phyloP scores from a whole-genome alignment of 2,888 invertebrate species.

The Oxystoma pomonae region DNA sequence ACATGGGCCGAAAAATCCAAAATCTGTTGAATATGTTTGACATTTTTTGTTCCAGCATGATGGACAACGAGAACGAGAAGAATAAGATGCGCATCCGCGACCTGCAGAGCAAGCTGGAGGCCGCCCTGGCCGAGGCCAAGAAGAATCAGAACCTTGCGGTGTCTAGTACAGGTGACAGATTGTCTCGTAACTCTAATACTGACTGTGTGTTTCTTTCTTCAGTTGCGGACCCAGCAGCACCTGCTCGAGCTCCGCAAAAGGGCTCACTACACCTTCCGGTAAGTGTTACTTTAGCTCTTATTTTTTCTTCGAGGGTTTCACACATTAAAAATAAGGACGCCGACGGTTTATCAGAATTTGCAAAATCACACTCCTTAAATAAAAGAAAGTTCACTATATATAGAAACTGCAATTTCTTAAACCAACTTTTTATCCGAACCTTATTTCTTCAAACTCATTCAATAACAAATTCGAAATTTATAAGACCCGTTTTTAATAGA shows the following conservation, averaged over 20 bases:
- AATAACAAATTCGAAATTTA: too few relatives aligned
- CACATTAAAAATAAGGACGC: too few relatives aligned
- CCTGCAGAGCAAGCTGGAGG: conserved; percentile 40
- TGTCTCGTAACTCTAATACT: conserved; percentile 35
- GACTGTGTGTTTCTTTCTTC: too few relatives aligned
- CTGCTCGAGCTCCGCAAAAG: conserved; percentile 40
- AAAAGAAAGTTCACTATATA: too few relatives aligned
- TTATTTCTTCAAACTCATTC: too few relatives aligned
- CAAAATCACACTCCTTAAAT: too few relatives aligned
- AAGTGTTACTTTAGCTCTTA: conserved; percentile 14
- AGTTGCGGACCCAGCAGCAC: conserved; percentile 43
- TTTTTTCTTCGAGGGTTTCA: too few relatives aligned
- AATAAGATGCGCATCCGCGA: conserved; percentile 36
- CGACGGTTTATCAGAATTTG: too few relatives aligned
- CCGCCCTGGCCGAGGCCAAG: conserved; percentile 39
- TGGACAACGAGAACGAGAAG: conserved; percentile 46
- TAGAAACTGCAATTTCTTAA: too few relatives aligned
- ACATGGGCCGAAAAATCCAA: background rate
- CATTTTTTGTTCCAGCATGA: conserved; percentile 39
- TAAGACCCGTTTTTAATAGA: too few relatives aligned
- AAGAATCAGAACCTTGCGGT: conserved; percentile 41
- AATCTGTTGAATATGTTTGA: conserved; percentile 33
- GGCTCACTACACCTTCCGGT: conserved; percentile 35
- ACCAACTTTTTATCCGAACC: too few relatives aligned
- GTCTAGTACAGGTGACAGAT: conserved; percentile 30